Evolutionary conservation across 2,888 invertebrate genomes (phyloP), one percentile per base, ranked within the genome.

Genomic region (Malthinus flaveolus): DNA sequence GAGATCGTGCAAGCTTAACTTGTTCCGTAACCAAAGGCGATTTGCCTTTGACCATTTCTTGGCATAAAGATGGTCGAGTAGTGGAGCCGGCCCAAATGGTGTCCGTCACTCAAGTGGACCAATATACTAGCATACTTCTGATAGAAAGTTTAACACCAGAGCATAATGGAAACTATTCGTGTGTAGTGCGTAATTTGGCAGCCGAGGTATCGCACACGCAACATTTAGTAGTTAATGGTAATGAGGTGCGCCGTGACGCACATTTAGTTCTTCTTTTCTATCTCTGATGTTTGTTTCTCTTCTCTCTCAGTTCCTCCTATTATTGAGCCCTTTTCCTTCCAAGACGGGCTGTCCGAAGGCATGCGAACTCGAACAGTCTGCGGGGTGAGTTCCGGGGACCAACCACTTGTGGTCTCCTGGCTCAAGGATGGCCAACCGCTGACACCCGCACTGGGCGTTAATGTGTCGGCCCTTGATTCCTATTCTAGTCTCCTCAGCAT

Each of bases 311-410:
- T 90, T 85, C 90, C 90, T 81, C 90, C 90, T 82, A 88, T 87
- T 83, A 89, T 90, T 85, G 89, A 89, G 85, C 88, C 90, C 82
- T 90, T 90, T 86, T 85, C 84, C 83, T 90, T 90, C 83, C 87
- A 89, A 86, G 89, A 89, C 82, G 88, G 88, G 79, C 85, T 90
- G 78, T 86, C 88, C 78, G 89, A 90, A 82, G 89, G 89, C 81
- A 88, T 88, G 87, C 85, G 89, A 78, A 90, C 90, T 70, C 86
- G 89, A 79, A 87, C 89, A 77, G 87, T 90, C 77, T 90, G 90
- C 82, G 88, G 89, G 77, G 89, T 90, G 75, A 88, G 88, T 79
- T 84, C 86, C 74, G 90, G 92, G 71, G 92, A 92, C 81, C 86
- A 88, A 72, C 92, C 92, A 68, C 82, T 93, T 67, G 84, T 85